A percentile compares a stretch with the other conserved stretches of the same genome.
phyloP scores from a whole-genome alignment of 2,113 vertebrate species.

The Glaucidium brasilianum region DNA sequence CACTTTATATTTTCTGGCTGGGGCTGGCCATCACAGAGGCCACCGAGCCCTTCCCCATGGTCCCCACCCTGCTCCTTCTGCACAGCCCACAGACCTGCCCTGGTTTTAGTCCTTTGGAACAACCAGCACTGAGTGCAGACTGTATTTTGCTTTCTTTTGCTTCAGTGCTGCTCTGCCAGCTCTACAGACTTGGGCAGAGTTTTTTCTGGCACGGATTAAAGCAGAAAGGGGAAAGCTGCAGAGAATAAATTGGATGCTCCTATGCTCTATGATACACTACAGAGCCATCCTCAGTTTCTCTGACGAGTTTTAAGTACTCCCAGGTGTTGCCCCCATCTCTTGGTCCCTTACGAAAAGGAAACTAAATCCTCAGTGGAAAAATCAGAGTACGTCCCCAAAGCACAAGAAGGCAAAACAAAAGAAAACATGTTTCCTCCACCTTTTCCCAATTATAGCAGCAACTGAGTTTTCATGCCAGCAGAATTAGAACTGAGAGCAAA shows the following conservation, averaged over 20 bases:
- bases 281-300: neutral
- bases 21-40: neutral
- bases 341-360: neutral
- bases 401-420: neutral
- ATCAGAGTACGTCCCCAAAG: neutral
- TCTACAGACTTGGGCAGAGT: neutral
- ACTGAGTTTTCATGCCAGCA: neutral
- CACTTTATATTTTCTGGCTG: neutral
- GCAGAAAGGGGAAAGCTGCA: neutral
- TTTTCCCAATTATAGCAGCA: neutral
- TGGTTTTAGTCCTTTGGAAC: neutral
- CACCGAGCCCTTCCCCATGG: fast-evolving
- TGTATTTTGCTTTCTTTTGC: neutral
- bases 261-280: fast-evolving
- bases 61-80: neutral
- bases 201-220: neutral
- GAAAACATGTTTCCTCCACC: neutral
- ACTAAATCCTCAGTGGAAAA: neutral
- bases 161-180: neutral
- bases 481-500: neutral
- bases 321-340: neutral
- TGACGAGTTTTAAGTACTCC: neutral
- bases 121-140: neutral
- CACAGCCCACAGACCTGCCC: neutral
- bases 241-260: neutral